Conservation (phyloP, 2,888 invertebrate genomes). For the Harmothoe impar region DNA sequence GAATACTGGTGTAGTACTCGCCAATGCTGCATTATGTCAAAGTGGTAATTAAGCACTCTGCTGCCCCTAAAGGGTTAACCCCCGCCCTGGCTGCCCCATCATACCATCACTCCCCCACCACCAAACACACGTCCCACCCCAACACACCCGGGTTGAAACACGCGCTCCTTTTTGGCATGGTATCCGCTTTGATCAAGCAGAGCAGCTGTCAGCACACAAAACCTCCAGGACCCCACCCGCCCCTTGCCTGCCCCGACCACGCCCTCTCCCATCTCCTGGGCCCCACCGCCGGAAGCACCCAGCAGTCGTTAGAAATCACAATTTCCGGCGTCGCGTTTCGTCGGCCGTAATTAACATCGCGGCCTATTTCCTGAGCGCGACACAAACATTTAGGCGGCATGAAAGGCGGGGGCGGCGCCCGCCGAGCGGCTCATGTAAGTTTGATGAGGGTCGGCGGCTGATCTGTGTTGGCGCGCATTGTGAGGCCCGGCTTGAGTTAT, state of each 20-base stretch:
- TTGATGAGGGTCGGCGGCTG: slow-evolving; percentile 49
- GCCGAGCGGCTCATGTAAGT: slow-evolving; percentile 32
- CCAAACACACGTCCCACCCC: neutral
- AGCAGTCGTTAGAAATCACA: slow-evolving; percentile 63
- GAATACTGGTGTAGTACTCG: no score
- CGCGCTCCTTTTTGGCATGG: neutral
- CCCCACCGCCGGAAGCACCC: slow-evolving; percentile 43
- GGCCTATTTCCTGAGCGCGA: slow-evolving; percentile 59
- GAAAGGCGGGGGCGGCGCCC: neutral
- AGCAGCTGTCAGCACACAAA: slow-evolving; percentile 24
- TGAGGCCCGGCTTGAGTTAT: slow-evolving; percentile 41
- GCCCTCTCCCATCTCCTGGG: neutral
- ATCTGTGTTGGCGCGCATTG: slow-evolving; percentile 56
- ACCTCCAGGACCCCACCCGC: neutral
- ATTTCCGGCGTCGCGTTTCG: slow-evolving; percentile 55
- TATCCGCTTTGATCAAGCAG: neutral
- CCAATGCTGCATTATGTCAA: no score
- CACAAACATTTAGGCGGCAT: slow-evolving; percentile 50
- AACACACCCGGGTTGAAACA: neutral
- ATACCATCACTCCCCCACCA: neutral
- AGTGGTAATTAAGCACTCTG: no score
- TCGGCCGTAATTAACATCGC: slow-evolving; percentile 54
- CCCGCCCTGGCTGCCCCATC: no score
- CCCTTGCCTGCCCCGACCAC: neutral
- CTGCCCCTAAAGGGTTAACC: no score